Base-by-base conservation (phyloP, 2,888 invertebrate genomes). In the Tridacna gigas region DNA sequence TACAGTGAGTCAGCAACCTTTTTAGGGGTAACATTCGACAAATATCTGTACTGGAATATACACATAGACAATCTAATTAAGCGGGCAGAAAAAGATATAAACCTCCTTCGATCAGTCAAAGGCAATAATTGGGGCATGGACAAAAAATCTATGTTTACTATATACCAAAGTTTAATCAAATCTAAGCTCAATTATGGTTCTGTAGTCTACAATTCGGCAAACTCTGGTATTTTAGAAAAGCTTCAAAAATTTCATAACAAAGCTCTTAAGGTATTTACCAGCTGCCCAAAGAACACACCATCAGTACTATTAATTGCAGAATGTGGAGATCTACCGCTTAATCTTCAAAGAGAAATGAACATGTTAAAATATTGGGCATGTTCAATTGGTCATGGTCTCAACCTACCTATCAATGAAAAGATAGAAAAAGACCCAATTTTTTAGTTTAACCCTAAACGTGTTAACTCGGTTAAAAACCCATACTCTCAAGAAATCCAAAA, bases 341-440 rank as follows among this genome's bases (percentile, higher is more conserved):
- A 61, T 9, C n/a, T 20, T 15, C 11, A 15, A 7, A 61, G 61
- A n/a, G 61, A 61, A 20, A 61, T 20, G 61, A 61, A 61, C n/a
- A 61, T 61, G n/a, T 61, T 61, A 61, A 61, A 61, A n/a, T 61
- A 61, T 61, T 61, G 61, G 61, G 61, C 61, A 61, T 9, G 61
- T 12, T 61, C 61, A 20, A 61, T 61, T 22, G 61, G 61, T 25
- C 61, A 61, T 61, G 61, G 61, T n/a, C 11, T 22, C n/a, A 61
- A 61, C 25, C 61, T 61, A 20, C 20, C 61, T 2, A 61, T 61
- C n/a, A 61, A 61, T 61, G 61, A n/a, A 61, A 61, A 61, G n/a
- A 61, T 20, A 22, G 61, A 61, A 11, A n/a, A n/a, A 20, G 61
- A 61, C n/a, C 61, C 61, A 0, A 20, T 61, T 25, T 61, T 61